Percentiles rank a stretch among this genome's conserved stretches.
Conservation (phyloP, 2,797 vertebrate species). For the Danionella dracula region DNA sequence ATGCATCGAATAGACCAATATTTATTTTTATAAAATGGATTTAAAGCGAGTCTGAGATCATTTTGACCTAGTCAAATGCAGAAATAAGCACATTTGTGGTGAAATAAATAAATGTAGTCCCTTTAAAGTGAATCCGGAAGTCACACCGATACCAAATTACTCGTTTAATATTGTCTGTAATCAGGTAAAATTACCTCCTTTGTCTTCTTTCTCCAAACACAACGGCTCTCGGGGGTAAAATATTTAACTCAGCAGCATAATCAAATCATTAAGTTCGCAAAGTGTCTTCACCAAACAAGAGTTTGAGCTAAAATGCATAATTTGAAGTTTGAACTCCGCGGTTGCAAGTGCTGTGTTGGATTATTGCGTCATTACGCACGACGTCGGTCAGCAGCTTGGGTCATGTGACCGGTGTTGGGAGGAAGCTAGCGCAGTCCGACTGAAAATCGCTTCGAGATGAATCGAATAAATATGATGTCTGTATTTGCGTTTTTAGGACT, state of each 20-base stretch:
- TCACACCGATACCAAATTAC: too few relatives aligned
- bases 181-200: too few relatives aligned
- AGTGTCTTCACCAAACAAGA: background rate
- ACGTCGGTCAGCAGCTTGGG: background rate
- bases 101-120: too few relatives aligned
- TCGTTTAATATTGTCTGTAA: too few relatives aligned
- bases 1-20: too few relatives aligned
- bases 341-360: background rate
- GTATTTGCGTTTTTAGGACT: background rate
- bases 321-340: background rate
- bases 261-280: background rate
- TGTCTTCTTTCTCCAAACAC: background rate
- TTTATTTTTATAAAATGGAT: too few relatives aligned
- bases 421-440: conserved; percentile 23
- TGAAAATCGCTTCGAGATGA: conserved; percentile 26
- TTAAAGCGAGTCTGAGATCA: too few relatives aligned
- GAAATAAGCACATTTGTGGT: too few relatives aligned
- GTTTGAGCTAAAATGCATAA: background rate
- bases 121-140: too few relatives aligned
- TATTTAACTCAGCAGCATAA: background rate
- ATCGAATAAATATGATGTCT: background rate
- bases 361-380: background rate
- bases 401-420: conserved; percentile 33
- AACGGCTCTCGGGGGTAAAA: background rate
- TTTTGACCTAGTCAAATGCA: too few relatives aligned